Conservation (phyloP, 2,888 invertebrate genomes). For the Eristalis arbustorum region DNA sequence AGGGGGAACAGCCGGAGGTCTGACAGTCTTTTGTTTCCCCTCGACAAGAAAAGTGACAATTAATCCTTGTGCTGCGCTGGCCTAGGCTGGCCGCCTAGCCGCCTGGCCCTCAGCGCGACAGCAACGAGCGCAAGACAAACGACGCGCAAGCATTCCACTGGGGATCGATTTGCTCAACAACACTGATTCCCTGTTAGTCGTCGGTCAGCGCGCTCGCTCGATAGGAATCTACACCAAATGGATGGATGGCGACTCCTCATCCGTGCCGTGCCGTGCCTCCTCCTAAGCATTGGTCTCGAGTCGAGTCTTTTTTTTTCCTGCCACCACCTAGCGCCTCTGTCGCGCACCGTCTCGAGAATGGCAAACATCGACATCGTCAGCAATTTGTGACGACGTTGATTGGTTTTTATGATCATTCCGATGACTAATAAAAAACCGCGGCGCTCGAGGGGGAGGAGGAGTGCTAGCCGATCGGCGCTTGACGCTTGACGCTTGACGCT, state of each 20-base stretch:
- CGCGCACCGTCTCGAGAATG: slow-evolving; percentile 1
- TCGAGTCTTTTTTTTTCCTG: background rate
- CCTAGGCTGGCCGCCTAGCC: too few relatives aligned
- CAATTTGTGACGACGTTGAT: slow-evolving; percentile 71
- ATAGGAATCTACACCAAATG: slow-evolving; percentile 45
- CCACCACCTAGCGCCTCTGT: background rate
- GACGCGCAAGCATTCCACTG: slow-evolving; percentile 43
- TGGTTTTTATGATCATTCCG: slow-evolving; percentile 70
- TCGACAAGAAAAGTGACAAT: slow-evolving; percentile 55
- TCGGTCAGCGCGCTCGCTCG: slow-evolving; percentile 26
- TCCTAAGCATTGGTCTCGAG: slow-evolving; percentile 3
- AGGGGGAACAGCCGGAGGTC: background rate
- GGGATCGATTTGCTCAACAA: slow-evolving; percentile 61
- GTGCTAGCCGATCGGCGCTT: too few relatives aligned
- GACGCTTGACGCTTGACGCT: background rate
- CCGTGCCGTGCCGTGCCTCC: background rate
- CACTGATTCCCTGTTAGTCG: slow-evolving; percentile 42
- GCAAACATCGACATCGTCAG: slow-evolving; percentile 61
- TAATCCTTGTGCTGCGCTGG: slow-evolving; percentile 43
- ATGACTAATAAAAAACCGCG: slow-evolving; percentile 45
- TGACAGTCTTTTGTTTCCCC: slow-evolving; percentile 38
- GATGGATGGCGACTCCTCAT: slow-evolving; percentile 32
- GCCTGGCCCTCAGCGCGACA: slow-evolving; percentile 41
- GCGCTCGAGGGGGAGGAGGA: background rate
- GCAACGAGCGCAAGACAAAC: slow-evolving; percentile 2